Evolutionary conservation across 1,140 invertebrate genomes (phyloP), one percentile per base, ranked within the genome.

Genomic region (Thaumetopoea pityocampa): DNA sequence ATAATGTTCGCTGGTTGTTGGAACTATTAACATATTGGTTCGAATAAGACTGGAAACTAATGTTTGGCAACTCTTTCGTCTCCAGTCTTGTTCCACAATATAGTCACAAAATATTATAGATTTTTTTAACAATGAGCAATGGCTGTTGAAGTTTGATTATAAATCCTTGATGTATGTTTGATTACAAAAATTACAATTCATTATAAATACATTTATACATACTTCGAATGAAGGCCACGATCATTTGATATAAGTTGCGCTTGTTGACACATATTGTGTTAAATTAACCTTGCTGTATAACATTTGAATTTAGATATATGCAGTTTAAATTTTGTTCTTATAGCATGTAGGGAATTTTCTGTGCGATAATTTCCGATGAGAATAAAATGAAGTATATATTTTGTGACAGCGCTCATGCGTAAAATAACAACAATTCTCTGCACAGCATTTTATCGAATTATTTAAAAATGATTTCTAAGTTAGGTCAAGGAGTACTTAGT

Each of bases 341-440:
- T n/a, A n/a, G n/a, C n/a, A n/a, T n/a, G n/a, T n/a, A n/a, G n/a
- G n/a, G n/a, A n/a, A n/a, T n/a, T n/a, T n/a, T n/a, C n/a, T n/a
- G n/a, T n/a, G n/a, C n/a, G n/a, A n/a, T n/a, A n/a, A n/a, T n/a
- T n/a, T n/a, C n/a, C n/a, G n/a, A n/a, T n/a, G n/a, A n/a, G n/a
- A n/a, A n/a, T n/a, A n/a, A n/a, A n/a, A n/a, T n/a, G n/a, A n/a
- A n/a, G n/a, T n/a, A n/a, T n/a, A 70, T 78, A 71, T 73, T 68
- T 67, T 68, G 68, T 66, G 65, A 65, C 56, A 33, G 57, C 51
- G 37, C 15, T 38, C 50, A 38, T 59, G 77, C 74, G 70, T 74
- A 77, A 62, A 51, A n/a, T 45, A 38, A 27, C 20, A 16, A 23
- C 26, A 41, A 51, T 59, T 49, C 49, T 56, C 47, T 40, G 43